Evolutionary conservation across 2,797 vertebrate genomes (phyloP), one percentile per base, ranked within the genome.

Genomic region (Crotalus adamanteus): DNA sequence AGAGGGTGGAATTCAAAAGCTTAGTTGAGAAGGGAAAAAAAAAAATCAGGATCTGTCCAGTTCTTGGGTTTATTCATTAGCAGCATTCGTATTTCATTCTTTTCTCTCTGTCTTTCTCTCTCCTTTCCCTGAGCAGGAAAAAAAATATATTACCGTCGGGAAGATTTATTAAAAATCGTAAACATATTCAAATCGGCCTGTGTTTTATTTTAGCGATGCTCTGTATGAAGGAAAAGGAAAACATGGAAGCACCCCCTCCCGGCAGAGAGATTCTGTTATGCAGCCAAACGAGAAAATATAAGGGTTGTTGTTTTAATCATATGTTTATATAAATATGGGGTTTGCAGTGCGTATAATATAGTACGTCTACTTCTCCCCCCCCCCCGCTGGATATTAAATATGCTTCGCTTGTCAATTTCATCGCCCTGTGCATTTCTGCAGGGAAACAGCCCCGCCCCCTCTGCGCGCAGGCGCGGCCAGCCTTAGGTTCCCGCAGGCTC

Each of bases 381-480:
- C 42, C 55, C 13, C 90, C 55, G 2, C 31, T 69, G 87, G 85
- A 47, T 93, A 92, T 63, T 73, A 88, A 88, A 86, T 37, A 69
- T 9, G 87, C 88, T 93, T 69, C 0, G 92, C 91, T 47, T 55
- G 59, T 85, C 28, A 88, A 69, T 90, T 85, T 42, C 92, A 65
- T 0, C 65, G 91, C 85, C 90, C n/a, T 20, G 90, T 55, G 2
- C 93, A 37, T 85, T 93, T 92, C 94, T 87, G 95, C 94, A 26
- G 94, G 87, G 83, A 93, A 93, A 31, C 90, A 92, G 92, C 57
- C 89, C 95, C 94, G 94, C 93, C 94, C 91, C 89, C 51, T 47
- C 88, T 63, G 94, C 93, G 96, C 96, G 96, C 97, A 96, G 95
- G 97, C 97, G 96, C 96, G 94, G 88, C 56, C 86, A 42, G 86